Base-by-base conservation (phyloP, 2,888 invertebrate genomes). In the Drosophila percnosoma region DNA sequence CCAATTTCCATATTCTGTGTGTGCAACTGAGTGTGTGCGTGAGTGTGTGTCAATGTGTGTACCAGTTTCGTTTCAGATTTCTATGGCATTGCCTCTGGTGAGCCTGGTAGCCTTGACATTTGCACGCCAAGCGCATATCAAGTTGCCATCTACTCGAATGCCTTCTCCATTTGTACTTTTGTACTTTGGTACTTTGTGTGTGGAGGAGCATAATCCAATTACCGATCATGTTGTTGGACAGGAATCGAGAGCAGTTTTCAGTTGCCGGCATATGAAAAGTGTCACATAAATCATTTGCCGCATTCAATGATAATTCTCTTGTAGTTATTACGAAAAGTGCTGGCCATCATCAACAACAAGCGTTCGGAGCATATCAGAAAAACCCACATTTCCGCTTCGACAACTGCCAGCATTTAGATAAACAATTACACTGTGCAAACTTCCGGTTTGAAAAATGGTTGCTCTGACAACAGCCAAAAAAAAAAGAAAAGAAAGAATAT, bases 1-100 rank as follows among this genome's bases (percentile, higher is more conserved):
- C 89, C 89, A 86, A 86, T 86, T 86, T 86, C 86, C 86, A 86
- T 90, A 84, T 80, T 84, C 75, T 87, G 62, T 82, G 79, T 85
- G 71, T 66, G 81, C 69, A 36, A 27, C 52, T 34, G 53, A 21
- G 53, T 33, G 52, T 52, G 38, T 38, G 21, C 4, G 42, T 42
- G 42, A 4, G 21, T 21, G 7, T 7, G 13, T 15, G 45, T 10
- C 40, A 21, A 21, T 36, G 34, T 54, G 24, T 34, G 57, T 11
- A 8, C 42, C 49, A 33, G 65, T 42, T 52, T 70, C 51, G 68
- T 42, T 51, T 68, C 54, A 60, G 53, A 59, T 60, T 59, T 67
- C 58, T 40, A 59, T 51, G 15, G 45, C 45, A 45, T 15, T 45
- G 45, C 21, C 21, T 15, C 13, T 21, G 21, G 13, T 8, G 42